Evolutionary conservation across 2,888 invertebrate species (phyloP).

Genomic region (Megastigmus dorsalis): DNA sequence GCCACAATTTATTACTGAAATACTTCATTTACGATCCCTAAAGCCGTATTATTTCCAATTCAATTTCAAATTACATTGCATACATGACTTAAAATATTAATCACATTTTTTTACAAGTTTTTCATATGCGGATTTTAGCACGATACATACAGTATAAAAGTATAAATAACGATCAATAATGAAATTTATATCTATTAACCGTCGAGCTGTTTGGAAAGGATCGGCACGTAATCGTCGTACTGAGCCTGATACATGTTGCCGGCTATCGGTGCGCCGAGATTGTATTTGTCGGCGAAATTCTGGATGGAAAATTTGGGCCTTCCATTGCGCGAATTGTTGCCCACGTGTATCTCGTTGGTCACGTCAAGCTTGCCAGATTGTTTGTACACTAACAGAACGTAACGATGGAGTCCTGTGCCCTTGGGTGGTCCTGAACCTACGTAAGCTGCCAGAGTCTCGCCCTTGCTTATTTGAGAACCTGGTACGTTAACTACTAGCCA

Average conservation of each 20-base stretch:
- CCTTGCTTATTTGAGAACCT: conserved; percentile 68
- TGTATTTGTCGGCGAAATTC: conserved; percentile 78
- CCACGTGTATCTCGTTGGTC: conserved; percentile 72
- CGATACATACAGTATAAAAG: background rate
- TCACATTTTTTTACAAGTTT: background rate
- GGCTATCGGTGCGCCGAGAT: conserved; percentile 78
- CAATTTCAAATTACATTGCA: no score
- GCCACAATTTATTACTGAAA: background rate
- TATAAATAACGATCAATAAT: background rate
- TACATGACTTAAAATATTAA: background rate
- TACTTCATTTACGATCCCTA: no score
- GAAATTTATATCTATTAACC: background rate
- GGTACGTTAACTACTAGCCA: conserved; percentile 73
- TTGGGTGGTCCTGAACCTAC: conserved; percentile 71
- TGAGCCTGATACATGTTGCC: conserved; percentile 78
- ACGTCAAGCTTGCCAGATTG: conserved; percentile 71
- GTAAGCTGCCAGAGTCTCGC: conserved; percentile 70
- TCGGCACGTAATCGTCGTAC: conserved; percentile 79
- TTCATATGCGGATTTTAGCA: background rate
- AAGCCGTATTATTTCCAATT: no score
- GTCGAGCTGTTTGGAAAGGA: conserved; percentile 71
- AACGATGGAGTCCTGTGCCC: conserved; percentile 68
- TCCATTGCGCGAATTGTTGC: conserved; percentile 71
- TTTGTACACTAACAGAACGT: conserved; percentile 69
- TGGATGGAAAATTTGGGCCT: conserved; percentile 78